phyloP scores from a whole-genome alignment of 2,888 invertebrate genomes.

The Drosophila longiperda region DNA sequence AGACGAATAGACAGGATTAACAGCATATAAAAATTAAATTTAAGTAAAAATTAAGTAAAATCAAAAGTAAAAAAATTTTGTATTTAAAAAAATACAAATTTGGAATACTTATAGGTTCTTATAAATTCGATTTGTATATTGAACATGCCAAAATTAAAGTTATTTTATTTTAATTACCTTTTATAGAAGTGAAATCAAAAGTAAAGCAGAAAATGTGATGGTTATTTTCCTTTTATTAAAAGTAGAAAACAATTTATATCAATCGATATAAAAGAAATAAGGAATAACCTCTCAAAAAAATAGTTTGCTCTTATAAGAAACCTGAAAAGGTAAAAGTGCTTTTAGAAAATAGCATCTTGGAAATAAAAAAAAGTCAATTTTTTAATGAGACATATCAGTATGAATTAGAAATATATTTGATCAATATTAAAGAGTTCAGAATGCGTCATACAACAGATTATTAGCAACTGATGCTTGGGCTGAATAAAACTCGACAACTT shows the following conservation, averaged over 20 bases:
- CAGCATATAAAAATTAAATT: background rate
- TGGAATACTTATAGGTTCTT: no score
- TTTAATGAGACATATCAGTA: no score
- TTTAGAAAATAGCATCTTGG: no score
- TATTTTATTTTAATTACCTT: background rate
- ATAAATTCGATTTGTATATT: background rate
- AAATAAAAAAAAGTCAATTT: no score
- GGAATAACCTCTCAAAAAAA: background rate
- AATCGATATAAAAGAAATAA: no score
- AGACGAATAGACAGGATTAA: no score
- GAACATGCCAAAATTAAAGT: background rate
- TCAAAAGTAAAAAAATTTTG: background rate
- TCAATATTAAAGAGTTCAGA: background rate
- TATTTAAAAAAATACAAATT: background rate
- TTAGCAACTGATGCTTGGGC: background rate
- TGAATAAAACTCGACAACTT: background rate
- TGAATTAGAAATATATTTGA: no score
- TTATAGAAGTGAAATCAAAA: background rate
- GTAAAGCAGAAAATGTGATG: background rate
- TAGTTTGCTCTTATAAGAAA: no score
- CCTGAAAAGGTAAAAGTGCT: no score
- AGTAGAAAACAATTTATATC: no score
- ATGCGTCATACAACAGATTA: no score
- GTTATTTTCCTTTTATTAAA: background rate
- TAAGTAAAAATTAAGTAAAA: background rate